phyloP scores from a whole-genome alignment of 2,888 invertebrate species.

The Dione juno region DNA sequence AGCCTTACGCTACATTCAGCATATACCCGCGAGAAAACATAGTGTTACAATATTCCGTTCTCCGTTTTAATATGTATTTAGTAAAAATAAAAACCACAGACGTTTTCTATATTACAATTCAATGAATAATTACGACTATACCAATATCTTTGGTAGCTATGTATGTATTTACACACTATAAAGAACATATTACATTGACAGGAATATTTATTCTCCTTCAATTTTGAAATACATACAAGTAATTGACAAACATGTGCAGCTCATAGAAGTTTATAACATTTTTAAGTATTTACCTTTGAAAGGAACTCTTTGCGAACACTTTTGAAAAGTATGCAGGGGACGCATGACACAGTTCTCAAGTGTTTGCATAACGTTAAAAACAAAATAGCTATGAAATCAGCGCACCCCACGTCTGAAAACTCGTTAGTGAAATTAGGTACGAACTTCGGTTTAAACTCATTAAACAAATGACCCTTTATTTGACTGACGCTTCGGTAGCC shows the following conservation, averaged over 20 bases:
- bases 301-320: constrained; percentile 37
- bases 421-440: constrained; percentile 38
- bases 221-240: neutral
- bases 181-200: neutral
- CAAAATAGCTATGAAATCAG: constrained; percentile 39
- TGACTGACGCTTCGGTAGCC: constrained; percentile 21
- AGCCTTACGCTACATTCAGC: too few relatives aligned
- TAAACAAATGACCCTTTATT: constrained; percentile 34
- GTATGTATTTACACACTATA: neutral
- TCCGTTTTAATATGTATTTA: constrained; percentile 58
- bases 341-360: constrained; percentile 37
- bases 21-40: too few relatives aligned
- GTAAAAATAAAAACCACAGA: constrained; percentile 9
- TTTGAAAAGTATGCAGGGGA: constrained; percentile 41
- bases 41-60: too few relatives aligned
- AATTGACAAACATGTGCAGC: constrained; percentile 18
- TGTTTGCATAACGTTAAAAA: constrained; percentile 43
- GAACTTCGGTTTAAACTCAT: constrained; percentile 34
- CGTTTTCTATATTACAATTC: neutral
- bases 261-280: constrained; percentile 8
- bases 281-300: constrained; percentile 28
- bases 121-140: neutral
- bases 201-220: neutral
- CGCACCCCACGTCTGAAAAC: constrained; percentile 34
- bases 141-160: neutral